Percentiles rank a stretch among this genome's conserved stretches.
phyloP scores from a whole-genome alignment of 2,113 vertebrate genomes.

The Gnathonemus echidnorhynchus region DNA sequence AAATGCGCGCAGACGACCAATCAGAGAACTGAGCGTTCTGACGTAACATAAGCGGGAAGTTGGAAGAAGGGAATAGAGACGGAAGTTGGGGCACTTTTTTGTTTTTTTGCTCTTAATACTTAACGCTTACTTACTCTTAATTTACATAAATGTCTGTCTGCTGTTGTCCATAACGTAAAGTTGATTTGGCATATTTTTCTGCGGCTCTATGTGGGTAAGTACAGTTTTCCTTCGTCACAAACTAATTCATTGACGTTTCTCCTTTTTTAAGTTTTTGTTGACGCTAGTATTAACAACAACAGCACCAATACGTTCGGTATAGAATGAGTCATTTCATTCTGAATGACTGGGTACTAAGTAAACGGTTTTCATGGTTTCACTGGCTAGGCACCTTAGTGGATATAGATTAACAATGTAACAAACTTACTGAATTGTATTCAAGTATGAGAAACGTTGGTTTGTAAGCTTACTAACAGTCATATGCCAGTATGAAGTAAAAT shows the following conservation, averaged over 20 bases:
- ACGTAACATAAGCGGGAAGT: constrained; percentile 42
- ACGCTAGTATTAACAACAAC: neutral
- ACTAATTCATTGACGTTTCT: neutral
- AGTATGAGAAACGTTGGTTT: neutral
- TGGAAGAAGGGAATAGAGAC: constrained; percentile 31
- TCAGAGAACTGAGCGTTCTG: constrained; percentile 24
- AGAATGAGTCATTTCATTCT: neutral
- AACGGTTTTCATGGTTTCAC: neutral
- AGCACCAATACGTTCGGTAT: neutral
- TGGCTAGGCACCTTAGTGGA: neutral
- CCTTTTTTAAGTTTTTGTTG: neutral
- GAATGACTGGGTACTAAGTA: neutral
- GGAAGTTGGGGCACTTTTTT: constrained; percentile 32
- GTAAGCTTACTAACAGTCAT: neutral
- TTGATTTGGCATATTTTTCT: neutral
- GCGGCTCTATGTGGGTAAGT: constrained; percentile 19
- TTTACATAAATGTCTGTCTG: neutral
- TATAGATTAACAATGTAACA: neutral
- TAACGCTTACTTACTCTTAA: neutral
- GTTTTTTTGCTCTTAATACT: constrained; percentile 23
- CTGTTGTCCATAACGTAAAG: neutral
- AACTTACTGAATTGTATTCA: neutral
- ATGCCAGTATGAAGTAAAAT: neutral
- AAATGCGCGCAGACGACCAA: constrained; percentile 13
- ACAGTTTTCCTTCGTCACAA: neutral